Conservation (phyloP, 2,797 vertebrate genomes). For the Parauchenoglanis punctatus region DNA sequence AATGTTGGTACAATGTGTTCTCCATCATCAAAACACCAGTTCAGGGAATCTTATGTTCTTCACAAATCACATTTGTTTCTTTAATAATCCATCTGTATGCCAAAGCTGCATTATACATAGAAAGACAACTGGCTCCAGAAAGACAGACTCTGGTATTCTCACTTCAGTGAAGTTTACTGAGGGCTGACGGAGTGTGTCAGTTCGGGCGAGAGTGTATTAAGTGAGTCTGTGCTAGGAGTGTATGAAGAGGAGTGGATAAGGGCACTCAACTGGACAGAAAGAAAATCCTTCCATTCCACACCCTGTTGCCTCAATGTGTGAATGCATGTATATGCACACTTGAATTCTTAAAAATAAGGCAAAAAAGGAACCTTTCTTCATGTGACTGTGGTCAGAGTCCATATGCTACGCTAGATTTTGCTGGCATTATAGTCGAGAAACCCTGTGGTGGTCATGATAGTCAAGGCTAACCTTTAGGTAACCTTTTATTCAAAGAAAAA, state of each 20-base stretch:
- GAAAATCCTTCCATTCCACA: slow-evolving; percentile 46
- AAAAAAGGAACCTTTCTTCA: not conserved
- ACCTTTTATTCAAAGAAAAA: not conserved
- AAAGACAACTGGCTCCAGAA: not conserved
- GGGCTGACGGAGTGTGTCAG: not conserved
- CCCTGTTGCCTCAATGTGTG: slow-evolving; percentile 24
- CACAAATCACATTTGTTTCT: not conserved
- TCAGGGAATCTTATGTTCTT: not conserved
- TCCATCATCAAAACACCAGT: not conserved
- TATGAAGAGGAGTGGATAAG: slow-evolving; percentile 41
- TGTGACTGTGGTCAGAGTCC: not conserved
- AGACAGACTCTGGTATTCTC: not conserved
- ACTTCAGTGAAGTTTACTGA: slow-evolving; percentile 3
- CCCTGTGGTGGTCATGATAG: not conserved
- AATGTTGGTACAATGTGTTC: not conserved
- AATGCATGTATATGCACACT: slow-evolving; percentile 13
- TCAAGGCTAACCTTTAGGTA: not conserved
- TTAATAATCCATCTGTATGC: not conserved
- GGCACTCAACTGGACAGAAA: slow-evolving; percentile 43
- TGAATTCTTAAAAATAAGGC: not conserved
- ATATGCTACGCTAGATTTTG: not conserved
- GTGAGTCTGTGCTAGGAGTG: slow-evolving; percentile 29
- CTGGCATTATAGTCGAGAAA: not conserved
- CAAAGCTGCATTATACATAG: not conserved
- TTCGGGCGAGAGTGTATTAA: not conserved